Conservation (phyloP, 2,113 vertebrate genomes). For the Erinaceus europaeus region DNA sequence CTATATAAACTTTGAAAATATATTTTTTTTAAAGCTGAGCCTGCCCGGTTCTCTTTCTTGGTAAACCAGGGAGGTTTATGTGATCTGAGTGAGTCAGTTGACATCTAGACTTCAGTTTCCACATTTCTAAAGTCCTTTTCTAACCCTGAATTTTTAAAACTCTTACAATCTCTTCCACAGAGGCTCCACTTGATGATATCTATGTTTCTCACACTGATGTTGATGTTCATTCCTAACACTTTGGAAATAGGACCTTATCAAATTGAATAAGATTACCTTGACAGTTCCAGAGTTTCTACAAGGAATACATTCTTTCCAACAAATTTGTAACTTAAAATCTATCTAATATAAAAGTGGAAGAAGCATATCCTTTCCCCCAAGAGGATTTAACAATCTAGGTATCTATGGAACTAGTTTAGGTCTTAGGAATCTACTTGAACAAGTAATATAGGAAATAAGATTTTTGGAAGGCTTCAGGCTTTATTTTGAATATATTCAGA, state of each 20-base stretch:
- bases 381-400: neutral
- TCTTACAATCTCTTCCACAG: neutral
- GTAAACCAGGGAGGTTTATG: neutral
- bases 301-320: neutral
- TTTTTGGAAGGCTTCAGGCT: neutral
- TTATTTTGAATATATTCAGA: neutral
- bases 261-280: neutral
- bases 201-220: neutral
- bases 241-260: neutral
- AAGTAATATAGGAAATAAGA: neutral
- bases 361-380: neutral
- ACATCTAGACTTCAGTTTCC: neutral
- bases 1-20: constrained; percentile 8
- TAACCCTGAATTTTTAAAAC: neutral
- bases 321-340: neutral
- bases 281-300: neutral
- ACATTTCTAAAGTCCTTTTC: neutral
- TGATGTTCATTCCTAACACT: neutral
- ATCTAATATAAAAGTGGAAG: neutral
- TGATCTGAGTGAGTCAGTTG: neutral
- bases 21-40: neutral
- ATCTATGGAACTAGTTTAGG: neutral
- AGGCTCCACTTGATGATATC: neutral
- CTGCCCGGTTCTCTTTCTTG: neutral
- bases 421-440: neutral